phyloP scores from a whole-genome alignment of 2,113 vertebrate species.

The Ochotona princeps region DNA sequence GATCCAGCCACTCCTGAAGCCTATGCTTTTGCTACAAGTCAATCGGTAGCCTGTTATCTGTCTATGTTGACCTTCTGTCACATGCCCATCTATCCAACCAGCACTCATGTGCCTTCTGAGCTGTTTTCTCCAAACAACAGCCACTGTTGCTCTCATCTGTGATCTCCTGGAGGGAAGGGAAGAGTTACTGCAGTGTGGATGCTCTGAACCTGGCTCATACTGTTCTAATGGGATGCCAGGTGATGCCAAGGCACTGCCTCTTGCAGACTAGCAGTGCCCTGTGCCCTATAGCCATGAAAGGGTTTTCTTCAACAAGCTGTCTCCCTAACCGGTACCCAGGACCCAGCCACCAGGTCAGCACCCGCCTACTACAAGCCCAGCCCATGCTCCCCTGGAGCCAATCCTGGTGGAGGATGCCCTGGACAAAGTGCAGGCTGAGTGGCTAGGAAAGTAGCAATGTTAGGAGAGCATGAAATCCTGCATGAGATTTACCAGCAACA shows the following conservation, averaged over 20 bases:
- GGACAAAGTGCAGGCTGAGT: neutral
- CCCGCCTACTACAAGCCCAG: neutral
- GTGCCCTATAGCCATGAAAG: no score
- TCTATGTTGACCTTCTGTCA: neutral
- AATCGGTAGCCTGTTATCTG: neutral
- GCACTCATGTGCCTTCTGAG: neutral
- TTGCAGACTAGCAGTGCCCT: neutral
- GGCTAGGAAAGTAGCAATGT: neutral
- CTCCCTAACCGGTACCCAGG: no score
- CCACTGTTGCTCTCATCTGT: neutral
- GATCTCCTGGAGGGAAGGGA: neutral
- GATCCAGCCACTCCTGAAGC: neutral
- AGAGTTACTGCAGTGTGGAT: neutral
- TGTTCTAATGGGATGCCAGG: neutral
- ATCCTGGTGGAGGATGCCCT: neutral
- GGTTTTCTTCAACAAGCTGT: no score
- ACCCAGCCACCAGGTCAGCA: neutral
- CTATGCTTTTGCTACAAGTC: neutral
- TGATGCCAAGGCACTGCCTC: neutral
- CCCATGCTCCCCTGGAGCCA: neutral
- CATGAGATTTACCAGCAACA: slow-evolving; percentile 47
- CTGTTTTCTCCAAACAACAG: slow-evolving; percentile 2
- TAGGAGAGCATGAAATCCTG: neutral
- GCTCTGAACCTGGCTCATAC: neutral
- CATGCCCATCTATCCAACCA: neutral